phyloP scores from a whole-genome alignment of 2,888 invertebrate species.

The Epistrophe grossulariae region DNA sequence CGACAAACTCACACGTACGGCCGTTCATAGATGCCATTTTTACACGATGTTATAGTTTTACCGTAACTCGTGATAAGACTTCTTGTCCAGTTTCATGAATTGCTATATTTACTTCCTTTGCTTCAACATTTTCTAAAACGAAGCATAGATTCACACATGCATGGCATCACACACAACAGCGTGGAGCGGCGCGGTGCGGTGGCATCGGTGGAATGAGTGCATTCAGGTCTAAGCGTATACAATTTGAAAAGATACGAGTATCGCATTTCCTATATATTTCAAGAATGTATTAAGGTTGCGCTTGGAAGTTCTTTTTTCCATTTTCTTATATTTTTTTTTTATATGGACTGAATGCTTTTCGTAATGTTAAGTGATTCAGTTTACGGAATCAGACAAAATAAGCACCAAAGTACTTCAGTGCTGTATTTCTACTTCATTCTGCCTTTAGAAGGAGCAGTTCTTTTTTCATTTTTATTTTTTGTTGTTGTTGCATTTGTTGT shows the following conservation, averaged over 20 bases:
- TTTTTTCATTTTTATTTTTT: conserved; percentile 2
- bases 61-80: conserved; percentile 4
- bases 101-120: neutral
- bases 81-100: conserved; percentile 5
- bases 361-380: conserved; percentile 63
- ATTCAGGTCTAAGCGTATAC: conserved; percentile 63
- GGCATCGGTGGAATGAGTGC: conserved; percentile 42
- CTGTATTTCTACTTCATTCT: conserved; percentile 21
- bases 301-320: conserved; percentile 21
- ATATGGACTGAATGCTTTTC: conserved; percentile 28
- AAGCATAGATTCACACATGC: conserved; percentile 35
- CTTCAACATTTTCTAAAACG: neutral
- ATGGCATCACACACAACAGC: neutral
- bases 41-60: conserved; percentile 17
- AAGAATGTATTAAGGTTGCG: conserved; percentile 57
- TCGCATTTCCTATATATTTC: conserved; percentile 68
- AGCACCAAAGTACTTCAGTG: conserved; percentile 44
- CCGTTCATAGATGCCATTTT: neutral
- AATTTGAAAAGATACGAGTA: conserved; percentile 65
- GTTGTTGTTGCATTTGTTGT: neutral
- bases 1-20: conserved; percentile 13
- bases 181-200: neutral
- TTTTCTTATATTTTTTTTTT: neutral
- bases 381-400: conserved; percentile 55
- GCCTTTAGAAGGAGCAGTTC: conserved; percentile 1